phyloP scores from a whole-genome alignment of 1,140 invertebrate genomes.

The Arctopsyche grandis region DNA sequence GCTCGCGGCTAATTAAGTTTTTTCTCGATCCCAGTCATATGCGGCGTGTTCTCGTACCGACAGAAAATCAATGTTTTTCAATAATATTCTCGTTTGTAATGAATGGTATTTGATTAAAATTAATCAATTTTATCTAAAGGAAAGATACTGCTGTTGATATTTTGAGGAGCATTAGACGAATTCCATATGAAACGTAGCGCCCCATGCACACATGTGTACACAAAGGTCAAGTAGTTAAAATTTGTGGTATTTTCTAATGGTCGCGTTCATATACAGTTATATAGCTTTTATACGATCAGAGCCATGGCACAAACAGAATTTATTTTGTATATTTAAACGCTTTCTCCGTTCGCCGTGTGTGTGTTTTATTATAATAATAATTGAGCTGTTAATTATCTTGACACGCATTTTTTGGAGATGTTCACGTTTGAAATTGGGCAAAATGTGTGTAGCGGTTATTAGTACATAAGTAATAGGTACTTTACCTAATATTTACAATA shows the following conservation, averaged over 20 bases:
- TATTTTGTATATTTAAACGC: neutral
- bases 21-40: no score
- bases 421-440: neutral
- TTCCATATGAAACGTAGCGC: no score
- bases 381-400: conserved; percentile 19
- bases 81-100: no score
- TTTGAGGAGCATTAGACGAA: no score
- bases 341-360: neutral
- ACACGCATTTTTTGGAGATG: neutral
- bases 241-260: neutral
- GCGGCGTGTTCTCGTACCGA: no score
- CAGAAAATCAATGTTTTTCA: no score
- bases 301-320: no score
- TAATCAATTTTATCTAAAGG: no score
- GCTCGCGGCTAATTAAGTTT: no score
- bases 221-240: neutral
- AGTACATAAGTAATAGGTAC: neutral
- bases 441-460: neutral
- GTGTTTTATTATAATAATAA: conserved; percentile 22
- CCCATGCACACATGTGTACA: no score
- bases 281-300: neutral
- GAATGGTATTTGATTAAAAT: no score
- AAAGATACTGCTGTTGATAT: no score
- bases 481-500: neutral
- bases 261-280: neutral